Percentiles rank a stretch among this genome's conserved stretches.
These are phyloP conservation scores for Drosophila quadrilineata DNA, from an alignment of 1,140 invertebrate genomes.

Conservation along the genomic window DNA sequence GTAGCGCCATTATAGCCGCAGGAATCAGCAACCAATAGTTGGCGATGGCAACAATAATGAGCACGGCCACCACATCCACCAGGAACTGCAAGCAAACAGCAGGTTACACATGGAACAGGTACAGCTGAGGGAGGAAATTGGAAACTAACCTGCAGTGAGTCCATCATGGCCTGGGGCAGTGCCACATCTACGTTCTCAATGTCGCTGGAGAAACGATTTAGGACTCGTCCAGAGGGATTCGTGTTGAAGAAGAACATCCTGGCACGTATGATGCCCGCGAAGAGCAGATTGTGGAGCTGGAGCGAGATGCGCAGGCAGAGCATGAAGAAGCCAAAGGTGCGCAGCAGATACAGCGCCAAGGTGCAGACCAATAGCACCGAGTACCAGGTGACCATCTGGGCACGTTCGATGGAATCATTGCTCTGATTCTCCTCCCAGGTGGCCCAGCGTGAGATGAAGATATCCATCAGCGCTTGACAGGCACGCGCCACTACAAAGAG, in stretches of 20 bases:
- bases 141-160: constrained; percentile 85
- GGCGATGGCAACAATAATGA: constrained; percentile 88
- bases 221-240: constrained; percentile 89
- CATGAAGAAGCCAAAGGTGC: constrained; percentile 88
- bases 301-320: constrained; percentile 91
- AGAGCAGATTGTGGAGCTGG: constrained; percentile 92
- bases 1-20: constrained; percentile 85
- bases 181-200: constrained; percentile 91
- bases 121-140: neutral
- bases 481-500: constrained; percentile 86
- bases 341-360: constrained; percentile 72
- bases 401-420: constrained; percentile 24
- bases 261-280: constrained; percentile 88
- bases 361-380: constrained; percentile 42
- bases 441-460: constrained; percentile 87
- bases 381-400: constrained; percentile 51
- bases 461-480: constrained; percentile 87
- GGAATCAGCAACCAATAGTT: constrained; percentile 91
- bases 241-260: constrained; percentile 95
- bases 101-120: neutral
- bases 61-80: constrained; percentile 86
- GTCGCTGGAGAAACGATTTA: constrained; percentile 93
- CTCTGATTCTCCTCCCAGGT: constrained; percentile 58
- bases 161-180: constrained; percentile 88
- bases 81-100: constrained; percentile 81